phyloP scores from a whole-genome alignment of 2,888 invertebrate species.

The Diarsia rubi region DNA sequence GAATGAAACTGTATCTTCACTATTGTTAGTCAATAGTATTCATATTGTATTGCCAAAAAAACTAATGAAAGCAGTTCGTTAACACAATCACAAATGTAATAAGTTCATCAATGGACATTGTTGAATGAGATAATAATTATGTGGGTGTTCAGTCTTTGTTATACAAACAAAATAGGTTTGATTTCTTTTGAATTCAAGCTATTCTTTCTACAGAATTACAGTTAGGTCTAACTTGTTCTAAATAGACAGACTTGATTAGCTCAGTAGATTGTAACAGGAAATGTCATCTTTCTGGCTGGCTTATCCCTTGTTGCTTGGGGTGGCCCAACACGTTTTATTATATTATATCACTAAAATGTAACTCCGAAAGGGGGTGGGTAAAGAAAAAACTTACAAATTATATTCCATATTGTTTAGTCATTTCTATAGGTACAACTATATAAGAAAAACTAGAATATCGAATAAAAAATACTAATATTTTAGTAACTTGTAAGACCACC shows the following conservation, averaged over 20 bases:
- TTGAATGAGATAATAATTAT: neutral
- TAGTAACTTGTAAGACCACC: slow-evolving; percentile 6
- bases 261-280: neutral
- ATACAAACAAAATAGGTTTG: neutral
- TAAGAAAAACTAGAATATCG: neutral
- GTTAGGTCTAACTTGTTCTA: neutral
- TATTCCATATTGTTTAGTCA: neutral
- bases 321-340: neutral
- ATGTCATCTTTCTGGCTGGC: neutral
- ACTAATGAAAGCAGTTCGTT: slow-evolving; percentile 18
- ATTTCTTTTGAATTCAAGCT: slow-evolving; percentile 24
- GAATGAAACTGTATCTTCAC: neutral
- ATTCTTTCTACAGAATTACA: slow-evolving; percentile 19
- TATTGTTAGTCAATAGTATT: neutral
- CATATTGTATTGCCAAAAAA: slow-evolving; percentile 4
- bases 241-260: neutral
- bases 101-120: slow-evolving; percentile 12
- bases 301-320: neutral
- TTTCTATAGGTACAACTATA: neutral
- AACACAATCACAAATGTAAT: slow-evolving; percentile 15
- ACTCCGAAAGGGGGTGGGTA: no score
- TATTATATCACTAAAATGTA: no score
- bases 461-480: neutral
- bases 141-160: slow-evolving; percentile 23
- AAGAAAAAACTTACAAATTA: no score